Evolutionary conservation across 2,888 invertebrate genomes (phyloP).

Genomic region (Mythimna loreyi): DNA sequence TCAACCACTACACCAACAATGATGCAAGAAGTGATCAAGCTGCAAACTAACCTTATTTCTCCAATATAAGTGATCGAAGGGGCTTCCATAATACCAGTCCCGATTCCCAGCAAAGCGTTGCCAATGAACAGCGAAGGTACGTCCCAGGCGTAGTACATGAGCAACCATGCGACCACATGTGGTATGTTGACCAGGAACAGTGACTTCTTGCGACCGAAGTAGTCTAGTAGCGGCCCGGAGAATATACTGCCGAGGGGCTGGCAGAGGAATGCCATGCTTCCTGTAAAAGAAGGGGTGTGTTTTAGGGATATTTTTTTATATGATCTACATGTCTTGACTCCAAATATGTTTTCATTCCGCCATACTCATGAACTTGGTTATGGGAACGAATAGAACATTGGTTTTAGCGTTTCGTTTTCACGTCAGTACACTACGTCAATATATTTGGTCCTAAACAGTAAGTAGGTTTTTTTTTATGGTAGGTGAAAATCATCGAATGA

Average conservation of each 20-base stretch:
- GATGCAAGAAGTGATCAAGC: background rate
- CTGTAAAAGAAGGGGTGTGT: conserved; percentile 73
- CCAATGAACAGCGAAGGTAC: conserved; percentile 87
- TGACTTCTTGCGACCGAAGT: conserved; percentile 89
- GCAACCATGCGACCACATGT: conserved; percentile 90
- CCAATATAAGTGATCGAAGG: conserved; percentile 92
- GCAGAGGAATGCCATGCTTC: conserved; percentile 90
- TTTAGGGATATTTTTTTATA: background rate
- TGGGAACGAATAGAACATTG: too few species aligned
- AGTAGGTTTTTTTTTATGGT: too few species aligned
- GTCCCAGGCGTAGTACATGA: conserved; percentile 88
- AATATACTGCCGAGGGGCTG: conserved; percentile 91
- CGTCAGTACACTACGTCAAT: too few species aligned
- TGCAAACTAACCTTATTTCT: conserved; percentile 85
- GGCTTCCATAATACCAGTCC: conserved; percentile 91
- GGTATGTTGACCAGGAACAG: conserved; percentile 91
- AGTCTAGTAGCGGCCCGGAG: conserved; percentile 90
- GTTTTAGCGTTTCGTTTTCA: too few species aligned
- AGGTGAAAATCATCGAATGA: too few species aligned
- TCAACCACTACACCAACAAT: too few species aligned
- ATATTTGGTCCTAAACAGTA: too few species aligned
- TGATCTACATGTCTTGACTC: too few species aligned
- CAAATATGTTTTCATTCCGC: too few species aligned
- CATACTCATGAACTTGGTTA: too few species aligned
- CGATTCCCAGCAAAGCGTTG: conserved; percentile 89